Base-by-base conservation (phyloP, 2,888 invertebrate species). In the Seladonia tumulorum region DNA sequence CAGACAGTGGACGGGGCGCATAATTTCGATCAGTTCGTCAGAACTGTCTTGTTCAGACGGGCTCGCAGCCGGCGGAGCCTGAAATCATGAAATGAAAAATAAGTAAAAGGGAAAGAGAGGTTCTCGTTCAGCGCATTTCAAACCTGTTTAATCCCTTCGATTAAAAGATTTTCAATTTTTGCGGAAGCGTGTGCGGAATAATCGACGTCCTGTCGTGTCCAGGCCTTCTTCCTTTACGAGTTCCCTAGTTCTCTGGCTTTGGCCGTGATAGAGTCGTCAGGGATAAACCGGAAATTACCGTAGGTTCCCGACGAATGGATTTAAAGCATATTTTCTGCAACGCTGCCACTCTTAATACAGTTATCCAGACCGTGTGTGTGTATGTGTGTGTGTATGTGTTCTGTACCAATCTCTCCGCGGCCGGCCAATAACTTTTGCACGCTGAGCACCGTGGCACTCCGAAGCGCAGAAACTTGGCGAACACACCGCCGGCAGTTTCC, bases 161-260 rank as follows among this genome's bases (percentile, higher is more conserved):
- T 87, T 87, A 86, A 86, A 74, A 81, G 90, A 91, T 89, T 86
- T 81, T 89, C 88, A 81, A 87, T 90, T 88, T 87, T 87, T 83
- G 29, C 71, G 53, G 42, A 57, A 66, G 63, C 87, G 86, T 85
- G 84, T 76, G 77, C 83, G 66, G 88, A 90, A 89, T 90, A 89
- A 90, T 88, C 87, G 81, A 78, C 87, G 82, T 88, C 45, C 87
- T 85, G 88, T 80, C 89, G 81, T 79, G 88, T 83, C 80, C 90
- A 90, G 83, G 29, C n/a, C 53, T 66, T 57, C 71, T 42, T 77
- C 63, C 82, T 57, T 70, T 71, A 66, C 70, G n/a, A 75, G 66
- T 45, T 66, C 74, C 80, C 57, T 82, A 75, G 66, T 87, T 68
- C 77, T 45, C 76, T 70, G 53, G 10, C 71, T 53, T 78, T 47